These are phyloP conservation scores for Drosophila nebulosa DNA, from an alignment of 1,140 invertebrate species.

Conservation along the genomic window DNA sequence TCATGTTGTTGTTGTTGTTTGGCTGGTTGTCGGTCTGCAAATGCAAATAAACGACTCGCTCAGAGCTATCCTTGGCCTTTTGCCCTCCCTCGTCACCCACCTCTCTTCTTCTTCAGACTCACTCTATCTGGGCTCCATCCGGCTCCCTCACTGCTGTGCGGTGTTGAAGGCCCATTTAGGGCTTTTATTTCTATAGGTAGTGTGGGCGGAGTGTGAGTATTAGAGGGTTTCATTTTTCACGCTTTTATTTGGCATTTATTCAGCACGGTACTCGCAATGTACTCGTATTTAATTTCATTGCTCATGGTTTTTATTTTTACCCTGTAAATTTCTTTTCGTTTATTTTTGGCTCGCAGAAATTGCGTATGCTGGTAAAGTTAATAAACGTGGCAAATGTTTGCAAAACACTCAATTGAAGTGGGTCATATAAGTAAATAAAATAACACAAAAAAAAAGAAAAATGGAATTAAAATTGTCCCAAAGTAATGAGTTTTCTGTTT, in stretches of 20 bases:
- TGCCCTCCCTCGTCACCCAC: not conserved
- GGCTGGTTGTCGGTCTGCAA: conserved; percentile 31
- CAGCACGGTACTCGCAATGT: not conserved
- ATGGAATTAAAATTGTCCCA: not conserved
- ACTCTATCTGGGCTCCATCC: not conserved
- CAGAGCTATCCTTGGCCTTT: not conserved
- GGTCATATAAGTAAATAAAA: not conserved
- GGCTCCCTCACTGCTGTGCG: conserved; percentile 19
- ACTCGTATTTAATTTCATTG: conserved; percentile 69
- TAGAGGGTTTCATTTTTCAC: conserved; percentile 47
- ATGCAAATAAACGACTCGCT: conserved; percentile 60
- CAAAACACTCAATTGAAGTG: not conserved
- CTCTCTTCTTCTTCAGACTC: not conserved
- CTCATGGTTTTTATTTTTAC: not conserved
- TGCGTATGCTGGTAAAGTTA: conserved; percentile 30
- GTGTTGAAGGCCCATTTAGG: conserved; percentile 53
- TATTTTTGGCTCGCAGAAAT: conserved; percentile 38
- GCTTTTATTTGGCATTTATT: conserved; percentile 62
- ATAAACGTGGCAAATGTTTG: not conserved
- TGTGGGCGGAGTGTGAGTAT: conserved; percentile 1
- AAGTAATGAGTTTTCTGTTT: not conserved
- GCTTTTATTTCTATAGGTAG: conserved; percentile 19
- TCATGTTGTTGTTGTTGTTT: conserved; percentile 41
- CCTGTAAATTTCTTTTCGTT: conserved; percentile 23
- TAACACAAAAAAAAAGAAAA: not conserved